Conservation (phyloP, 2,888 invertebrate genomes). For the Xylocampa areola region DNA sequence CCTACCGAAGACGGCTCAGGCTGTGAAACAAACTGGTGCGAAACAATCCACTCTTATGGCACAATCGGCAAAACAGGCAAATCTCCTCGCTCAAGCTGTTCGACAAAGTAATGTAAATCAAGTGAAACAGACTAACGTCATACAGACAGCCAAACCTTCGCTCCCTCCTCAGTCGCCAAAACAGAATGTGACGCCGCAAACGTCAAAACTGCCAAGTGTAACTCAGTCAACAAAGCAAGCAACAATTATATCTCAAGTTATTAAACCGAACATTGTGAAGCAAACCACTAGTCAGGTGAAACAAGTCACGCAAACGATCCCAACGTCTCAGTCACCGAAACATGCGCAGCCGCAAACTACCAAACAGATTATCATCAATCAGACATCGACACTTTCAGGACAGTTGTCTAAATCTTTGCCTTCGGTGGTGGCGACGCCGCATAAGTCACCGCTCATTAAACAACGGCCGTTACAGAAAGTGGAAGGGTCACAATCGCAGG, state of each 20-base stretch:
- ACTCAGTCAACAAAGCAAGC: conserved; percentile 37
- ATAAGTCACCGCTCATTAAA: conserved; percentile 78
- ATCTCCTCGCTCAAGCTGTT: conserved; percentile 68
- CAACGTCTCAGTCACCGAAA: conserved; percentile 66
- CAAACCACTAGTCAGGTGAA: conserved; percentile 48
- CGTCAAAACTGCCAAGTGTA: conserved; percentile 46
- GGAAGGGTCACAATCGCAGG: conserved; percentile 69
- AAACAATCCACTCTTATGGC: conserved; percentile 70
- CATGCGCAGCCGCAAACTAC: conserved; percentile 60
- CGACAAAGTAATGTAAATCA: conserved; percentile 63
- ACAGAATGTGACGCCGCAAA: conserved; percentile 38
- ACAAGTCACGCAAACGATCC: conserved; percentile 45
- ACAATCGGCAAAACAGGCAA: conserved; percentile 75
- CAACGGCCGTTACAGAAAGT: conserved; percentile 76
- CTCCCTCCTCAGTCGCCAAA: conserved; percentile 53
- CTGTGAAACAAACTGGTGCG: conserved; percentile 38
- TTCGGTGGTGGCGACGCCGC: conserved; percentile 71
- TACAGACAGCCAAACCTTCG: conserved; percentile 50
- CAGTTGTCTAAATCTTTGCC: conserved; percentile 70
- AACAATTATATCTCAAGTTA: conserved; percentile 44
- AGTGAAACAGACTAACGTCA: conserved; percentile 50
- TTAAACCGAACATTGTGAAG: conserved; percentile 47
- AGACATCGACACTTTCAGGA: conserved; percentile 38
- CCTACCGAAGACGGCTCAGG: conserved; percentile 52
- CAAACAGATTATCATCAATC: conserved; percentile 58